Evolutionary conservation across 2,797 vertebrate genomes (phyloP), one percentile per base, ranked within the genome.

Genomic region (Diplodus sargus): DNA sequence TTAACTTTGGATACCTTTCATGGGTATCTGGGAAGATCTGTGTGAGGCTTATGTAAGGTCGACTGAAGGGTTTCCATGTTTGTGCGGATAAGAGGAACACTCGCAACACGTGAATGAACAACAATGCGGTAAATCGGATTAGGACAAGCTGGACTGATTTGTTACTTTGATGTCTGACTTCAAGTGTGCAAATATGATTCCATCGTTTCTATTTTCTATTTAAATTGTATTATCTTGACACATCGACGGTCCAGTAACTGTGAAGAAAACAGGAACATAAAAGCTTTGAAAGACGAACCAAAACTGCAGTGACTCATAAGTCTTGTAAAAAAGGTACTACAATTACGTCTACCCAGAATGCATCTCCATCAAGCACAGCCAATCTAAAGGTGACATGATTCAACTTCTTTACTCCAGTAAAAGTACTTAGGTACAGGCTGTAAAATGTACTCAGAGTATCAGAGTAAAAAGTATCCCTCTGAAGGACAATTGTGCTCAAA

Each of bases 1-100:
- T 95, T 87, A 97, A 78, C 93, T 97, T 97, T 5, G 97, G 97
- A 79, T 94, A 95, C 83, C 96, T 95, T 80, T 97, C 96, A 54
- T 95, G 95, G 51, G 95, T 83, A 43, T 96, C 96, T 78, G 96
- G 91, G 87, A 96, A 96, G 85, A 96, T 94, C 96, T 97, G 89
- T 53, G 53, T 8, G 1, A 43, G 52, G 57, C 73, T 85, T 14
- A 81, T 83, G 85, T 91, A 90, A 93, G 91, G 88, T 57, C 7
- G 30, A 81, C 63, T 12, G 22, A 52, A 48, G 61, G 64, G 16
- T 42, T n/a, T 7, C 66, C 43, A 67, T 51, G 16, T 68, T 42
- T 47, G 34, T 3, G 22, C 20, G 59, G 51, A 49, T 59, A 22
- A 43, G 28, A 28, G 30, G 34, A 34, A 34, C 18, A 14, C 18